Percentiles rank a stretch among this genome's conserved stretches.
Evolutionary conservation across 2,888 invertebrate genomes (phyloP).

Genomic region (Eilema sororculum): DNA sequence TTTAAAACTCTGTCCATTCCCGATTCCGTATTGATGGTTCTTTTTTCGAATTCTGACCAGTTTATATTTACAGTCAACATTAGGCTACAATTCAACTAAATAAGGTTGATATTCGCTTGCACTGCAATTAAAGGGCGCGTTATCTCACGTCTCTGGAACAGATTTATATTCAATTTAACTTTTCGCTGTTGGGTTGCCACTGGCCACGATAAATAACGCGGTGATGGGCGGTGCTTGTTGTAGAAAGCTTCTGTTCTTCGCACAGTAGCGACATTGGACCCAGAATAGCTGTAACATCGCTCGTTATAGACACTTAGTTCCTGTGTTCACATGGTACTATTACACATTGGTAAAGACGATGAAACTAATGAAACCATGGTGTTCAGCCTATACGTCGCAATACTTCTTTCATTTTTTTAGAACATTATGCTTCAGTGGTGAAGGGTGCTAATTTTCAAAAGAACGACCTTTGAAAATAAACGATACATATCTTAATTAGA

Average conservation of each 20-base stretch:
- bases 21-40: constrained; percentile 56
- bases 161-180: constrained; percentile 71
- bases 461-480: too few species aligned
- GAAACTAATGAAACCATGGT: too few species aligned
- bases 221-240: constrained; percentile 38
- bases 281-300: constrained; percentile 9
- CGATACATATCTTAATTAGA: too few species aligned
- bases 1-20: constrained; percentile 63
- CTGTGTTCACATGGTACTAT: constrained; percentile 7
- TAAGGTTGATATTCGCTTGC: constrained; percentile 19
- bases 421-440: too few species aligned
- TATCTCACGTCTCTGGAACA: constrained; percentile 49
- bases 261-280: constrained; percentile 14
- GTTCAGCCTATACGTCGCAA: too few species aligned
- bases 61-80: constrained; percentile 9
- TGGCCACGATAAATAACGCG: constrained; percentile 58
- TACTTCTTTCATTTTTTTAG: too few species aligned
- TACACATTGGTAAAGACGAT: neutral
- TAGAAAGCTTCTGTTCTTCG: constrained; percentile 24
- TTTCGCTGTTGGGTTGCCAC: constrained; percentile 61
- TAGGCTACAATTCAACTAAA: neutral
- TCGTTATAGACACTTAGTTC: constrained; percentile 25
- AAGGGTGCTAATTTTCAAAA: too few species aligned
- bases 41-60: constrained; percentile 28
- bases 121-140: neutral